phyloP scores from a whole-genome alignment of 1,140 invertebrate species.

The Vanessa tameamea region DNA sequence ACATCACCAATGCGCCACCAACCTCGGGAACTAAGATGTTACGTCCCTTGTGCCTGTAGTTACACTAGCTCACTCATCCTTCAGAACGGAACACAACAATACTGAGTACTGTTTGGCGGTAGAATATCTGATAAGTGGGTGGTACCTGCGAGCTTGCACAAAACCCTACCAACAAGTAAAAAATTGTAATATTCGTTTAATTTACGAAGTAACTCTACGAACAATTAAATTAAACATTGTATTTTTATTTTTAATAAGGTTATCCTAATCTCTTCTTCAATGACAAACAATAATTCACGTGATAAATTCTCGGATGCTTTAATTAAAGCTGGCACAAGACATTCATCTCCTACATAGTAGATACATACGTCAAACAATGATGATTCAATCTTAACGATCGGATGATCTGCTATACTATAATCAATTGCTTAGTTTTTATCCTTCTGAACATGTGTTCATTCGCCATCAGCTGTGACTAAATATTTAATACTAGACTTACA shows the following conservation, averaged over 20 bases:
- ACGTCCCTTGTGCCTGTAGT: too few relatives aligned
- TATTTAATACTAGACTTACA: neutral
- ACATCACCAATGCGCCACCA: too few relatives aligned
- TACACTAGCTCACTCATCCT: too few relatives aligned
- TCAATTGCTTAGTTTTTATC: constrained; percentile 16
- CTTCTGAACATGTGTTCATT: constrained; percentile 14
- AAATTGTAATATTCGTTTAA: too few relatives aligned
- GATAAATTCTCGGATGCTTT: constrained; percentile 35
- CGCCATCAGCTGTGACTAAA: constrained; percentile 16
- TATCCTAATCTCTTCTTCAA: constrained; percentile 26
- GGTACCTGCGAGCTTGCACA: too few relatives aligned
- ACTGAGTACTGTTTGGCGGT: too few relatives aligned
- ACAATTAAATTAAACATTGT: too few relatives aligned
- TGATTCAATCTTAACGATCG: constrained; percentile 17
- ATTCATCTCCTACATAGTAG: constrained; percentile 7
- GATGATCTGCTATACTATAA: constrained; percentile 22
- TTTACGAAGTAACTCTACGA: too few relatives aligned
- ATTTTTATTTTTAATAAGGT: neutral
- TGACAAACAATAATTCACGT: constrained; percentile 32
- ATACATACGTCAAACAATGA: constrained; percentile 1
- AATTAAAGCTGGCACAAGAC: constrained; percentile 26
- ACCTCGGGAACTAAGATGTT: too few relatives aligned
- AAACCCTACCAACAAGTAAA: too few relatives aligned
- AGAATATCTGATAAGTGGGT: too few relatives aligned
- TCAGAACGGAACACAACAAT: too few relatives aligned